Evolutionary conservation across 2,888 invertebrate species (phyloP), one percentile per base, ranked within the genome.

Genomic region (Myathropa florea): DNA sequence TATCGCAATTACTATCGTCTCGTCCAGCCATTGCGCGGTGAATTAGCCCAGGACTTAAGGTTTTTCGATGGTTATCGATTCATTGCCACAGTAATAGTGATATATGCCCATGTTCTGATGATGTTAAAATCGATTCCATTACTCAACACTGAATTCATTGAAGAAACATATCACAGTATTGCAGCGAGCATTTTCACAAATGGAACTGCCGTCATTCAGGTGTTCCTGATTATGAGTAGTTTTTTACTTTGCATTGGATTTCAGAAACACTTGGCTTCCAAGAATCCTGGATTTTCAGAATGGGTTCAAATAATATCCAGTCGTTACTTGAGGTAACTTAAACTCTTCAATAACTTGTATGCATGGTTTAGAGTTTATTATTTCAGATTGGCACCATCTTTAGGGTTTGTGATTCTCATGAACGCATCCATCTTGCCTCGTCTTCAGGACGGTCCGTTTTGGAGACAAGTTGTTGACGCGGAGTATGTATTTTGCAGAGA

Each of bases 211-310:
- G 92, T 94, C 91, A 92, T 94, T 88, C 94, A 94, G 85, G 93
- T 93, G 0, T 94, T 94, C 91, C 94, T 94, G 90, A 93, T 94
- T 0, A 93, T 94, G 88, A 94, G 94, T 0, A 94, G 93, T 0
- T 94, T 94, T 90, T 90, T 94, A 18, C 93, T 94, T 1, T 90
- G 89, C 68, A 85, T 91, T 2, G 90, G 90, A 65, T 90, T 91
- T 24, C 88, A 89, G n/a, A 79, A 90, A 23, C 82, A 86, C 23
- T 81, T 91, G 3, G 83, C 77, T 3, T 76, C 75, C 0, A 83
- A 81, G 7, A 88, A 91, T 0, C 83, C 10, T 7, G 71, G 0
- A 21, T 65, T 23, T 90, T 89, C 55, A 60, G 90, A 18, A 84
- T 75, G 6, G 88, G 89, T 0, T n/a, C 89, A 88, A 89, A 23